A percentile compares a stretch with the other conserved stretches of the same genome.
phyloP scores from a whole-genome alignment of 2,797 vertebrate species.

The Typhlichthys subterraneus region DNA sequence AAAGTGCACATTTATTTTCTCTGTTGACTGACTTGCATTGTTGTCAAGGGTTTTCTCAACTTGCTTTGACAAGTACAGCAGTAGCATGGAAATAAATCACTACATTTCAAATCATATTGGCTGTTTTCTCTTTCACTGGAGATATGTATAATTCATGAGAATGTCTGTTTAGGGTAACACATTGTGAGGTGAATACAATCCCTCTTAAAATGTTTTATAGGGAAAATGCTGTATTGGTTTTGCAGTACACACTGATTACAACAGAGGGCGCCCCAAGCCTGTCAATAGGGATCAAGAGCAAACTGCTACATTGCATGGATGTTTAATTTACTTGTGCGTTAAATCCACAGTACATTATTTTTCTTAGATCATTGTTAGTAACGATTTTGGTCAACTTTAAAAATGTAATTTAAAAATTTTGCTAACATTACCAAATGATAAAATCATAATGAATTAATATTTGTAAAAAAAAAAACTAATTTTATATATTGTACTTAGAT shows the following conservation, averaged over 20 bases:
- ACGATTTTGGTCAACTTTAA: no score
- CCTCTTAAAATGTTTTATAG: neutral
- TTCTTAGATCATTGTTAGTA: no score
- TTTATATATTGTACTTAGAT: no score
- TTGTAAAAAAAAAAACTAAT: no score
- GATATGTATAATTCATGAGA: neutral
- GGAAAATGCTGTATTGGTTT: no score
- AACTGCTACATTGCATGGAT: no score
- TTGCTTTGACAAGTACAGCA: conserved; percentile 49
- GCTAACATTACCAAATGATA: no score
- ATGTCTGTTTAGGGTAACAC: neutral
- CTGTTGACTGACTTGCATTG: conserved; percentile 48
- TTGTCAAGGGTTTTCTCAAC: conserved; percentile 46
- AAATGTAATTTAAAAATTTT: no score
- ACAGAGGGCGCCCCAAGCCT: conserved; percentile 68
- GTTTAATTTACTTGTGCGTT: neutral
- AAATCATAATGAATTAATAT: no score
- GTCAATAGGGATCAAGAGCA: neutral
- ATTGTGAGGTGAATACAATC: neutral
- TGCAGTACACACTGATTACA: conserved; percentile 44
- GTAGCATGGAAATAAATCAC: conserved; percentile 79
- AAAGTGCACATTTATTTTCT: conserved; percentile 48
- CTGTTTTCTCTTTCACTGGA: conserved; percentile 20
- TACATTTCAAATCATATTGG: conserved; percentile 43
- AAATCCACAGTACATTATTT: no score